Evolutionary conservation across 2,888 invertebrate species (phyloP).

Genomic region (Diploptera punctata): DNA sequence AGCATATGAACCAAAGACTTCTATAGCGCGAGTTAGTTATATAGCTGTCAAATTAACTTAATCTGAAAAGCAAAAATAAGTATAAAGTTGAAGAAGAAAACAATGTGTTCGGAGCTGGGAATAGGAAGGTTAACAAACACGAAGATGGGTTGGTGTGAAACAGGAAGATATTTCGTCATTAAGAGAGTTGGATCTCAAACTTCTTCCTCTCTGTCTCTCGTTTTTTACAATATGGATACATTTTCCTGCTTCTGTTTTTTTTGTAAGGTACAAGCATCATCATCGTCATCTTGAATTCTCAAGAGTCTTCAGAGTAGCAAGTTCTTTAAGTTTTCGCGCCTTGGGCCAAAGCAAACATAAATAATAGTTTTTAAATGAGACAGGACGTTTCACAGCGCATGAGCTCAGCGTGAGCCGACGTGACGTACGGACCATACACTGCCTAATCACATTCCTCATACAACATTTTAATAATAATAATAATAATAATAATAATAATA

Average conservation of each 20-base stretch:
- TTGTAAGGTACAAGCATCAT: no score
- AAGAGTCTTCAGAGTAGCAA: constrained; percentile 49
- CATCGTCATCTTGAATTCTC: constrained; percentile 19
- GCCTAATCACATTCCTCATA: constrained; percentile 4
- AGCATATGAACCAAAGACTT: no score
- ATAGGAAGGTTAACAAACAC: no score
- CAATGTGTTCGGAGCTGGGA: no score
- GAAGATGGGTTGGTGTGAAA: constrained; percentile 1
- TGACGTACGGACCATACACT: constrained; percentile 17
- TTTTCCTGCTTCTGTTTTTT: no score
- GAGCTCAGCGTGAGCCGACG: constrained; percentile 28
- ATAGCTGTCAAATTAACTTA: no score
- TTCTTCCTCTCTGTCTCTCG: no score
- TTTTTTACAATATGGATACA: no score
- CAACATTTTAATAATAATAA: neutral
- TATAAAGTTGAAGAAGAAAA: no score
- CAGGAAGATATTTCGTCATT: neutral
- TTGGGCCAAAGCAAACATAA: constrained; percentile 46
- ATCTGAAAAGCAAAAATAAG: no score
- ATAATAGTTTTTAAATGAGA: constrained; percentile 63
- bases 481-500: neutral
- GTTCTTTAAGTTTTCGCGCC: constrained; percentile 45
- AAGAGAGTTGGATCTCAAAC: no score
- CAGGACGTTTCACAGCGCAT: constrained; percentile 46
- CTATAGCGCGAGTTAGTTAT: no score